Base-by-base conservation (phyloP, 2,113 vertebrate species). In the Pholis gunnellus region DNA sequence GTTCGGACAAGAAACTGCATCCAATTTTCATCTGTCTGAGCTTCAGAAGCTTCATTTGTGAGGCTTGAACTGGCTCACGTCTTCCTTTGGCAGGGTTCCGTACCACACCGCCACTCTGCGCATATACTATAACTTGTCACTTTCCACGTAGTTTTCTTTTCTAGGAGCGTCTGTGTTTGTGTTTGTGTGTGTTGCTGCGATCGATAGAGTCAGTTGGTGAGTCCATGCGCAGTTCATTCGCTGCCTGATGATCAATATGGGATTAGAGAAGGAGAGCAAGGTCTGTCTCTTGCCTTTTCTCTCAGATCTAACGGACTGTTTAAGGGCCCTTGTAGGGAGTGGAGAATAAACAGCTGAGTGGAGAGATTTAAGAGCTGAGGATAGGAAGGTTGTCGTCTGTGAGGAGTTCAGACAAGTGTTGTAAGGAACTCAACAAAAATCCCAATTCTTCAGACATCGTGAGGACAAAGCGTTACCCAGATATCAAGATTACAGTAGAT, bases 241-340 rank as follows among this genome's bases (percentile, higher is more conserved):
- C 89, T 80, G 75, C 69, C 78, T 70, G 44, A 67, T 90, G 88
- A 94, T 93, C 92, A 87, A 91, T 78, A 91, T 0, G 57, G 88
- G 89, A 93, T 92, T 88, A 85, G 77, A n/a, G 79, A 68, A 84
- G 63, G 85, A 77, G 67, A 69, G 77, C 46, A 48, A 76, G 15
- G 61, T 38, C 52, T 61, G 77, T 42, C 73, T 79, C 65, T 36
- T 29, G 46, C 9, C 10, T 50, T 61, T 52, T 34, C 54, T 69
- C 67, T 78, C 78, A 25, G n/a, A n/a, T 72, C 48, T 61, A 64
- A 54, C 6, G 6, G 60, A 82, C 36, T 78, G 59, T 81, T 80
- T 61, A 56, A 83, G 25, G 65, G n/a, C 68, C 27, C 69, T 46
- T 38, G 52, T 1, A 38, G 59, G 6, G 20, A 61, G 34, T 20